Percentiles rank a stretch among this genome's conserved stretches.
These are phyloP conservation scores for Lepus townsendii DNA, from an alignment of 2,797 vertebrate species.

Conservation along the genomic window DNA sequence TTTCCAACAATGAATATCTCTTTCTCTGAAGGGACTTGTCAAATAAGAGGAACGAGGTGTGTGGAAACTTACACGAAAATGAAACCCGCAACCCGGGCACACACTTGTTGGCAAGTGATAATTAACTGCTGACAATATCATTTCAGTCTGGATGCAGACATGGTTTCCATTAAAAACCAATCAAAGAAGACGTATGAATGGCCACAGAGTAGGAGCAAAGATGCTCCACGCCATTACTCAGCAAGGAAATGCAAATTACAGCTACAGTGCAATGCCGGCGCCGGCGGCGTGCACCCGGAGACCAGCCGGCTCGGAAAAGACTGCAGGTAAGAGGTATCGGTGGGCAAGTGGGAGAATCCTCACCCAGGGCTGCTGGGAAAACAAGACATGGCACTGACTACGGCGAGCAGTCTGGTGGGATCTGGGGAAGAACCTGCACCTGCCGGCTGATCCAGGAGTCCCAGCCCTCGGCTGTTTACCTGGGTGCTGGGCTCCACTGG, in stretches of 20 bases:
- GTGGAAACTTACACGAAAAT: constrained; percentile 70
- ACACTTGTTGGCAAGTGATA: constrained; percentile 87
- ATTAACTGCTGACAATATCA: constrained; percentile 88
- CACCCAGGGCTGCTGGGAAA: neutral
- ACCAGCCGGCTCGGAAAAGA: constrained; percentile 64
- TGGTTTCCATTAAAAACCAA: constrained; percentile 85
- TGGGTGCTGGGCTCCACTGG: neutral
- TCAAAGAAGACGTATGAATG: constrained; percentile 80
- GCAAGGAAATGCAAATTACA: constrained; percentile 71
- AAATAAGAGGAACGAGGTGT: constrained; percentile 62
- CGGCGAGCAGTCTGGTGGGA: neutral
- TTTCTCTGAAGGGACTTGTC: constrained; percentile 62
- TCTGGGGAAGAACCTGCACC: too few species aligned
- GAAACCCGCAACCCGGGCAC: constrained; percentile 78
- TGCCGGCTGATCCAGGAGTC: rapidly evolving
- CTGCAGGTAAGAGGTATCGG: constrained; percentile 74
- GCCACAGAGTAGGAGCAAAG: constrained; percentile 60
- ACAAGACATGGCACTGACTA: neutral
- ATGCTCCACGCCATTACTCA: constrained; percentile 60
- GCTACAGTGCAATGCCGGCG: constrained; percentile 10
- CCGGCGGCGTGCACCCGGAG: neutral
- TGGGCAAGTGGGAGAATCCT: constrained; percentile 38
- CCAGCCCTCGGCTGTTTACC: neutral
- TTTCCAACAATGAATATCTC: constrained; percentile 67
- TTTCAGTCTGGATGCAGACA: constrained; percentile 84